Percentiles rank a stretch among this genome's conserved stretches.
These are phyloP conservation scores for Spea bombifrons DNA, from an alignment of 2,113 vertebrate genomes.

Conservation along the genomic window DNA sequence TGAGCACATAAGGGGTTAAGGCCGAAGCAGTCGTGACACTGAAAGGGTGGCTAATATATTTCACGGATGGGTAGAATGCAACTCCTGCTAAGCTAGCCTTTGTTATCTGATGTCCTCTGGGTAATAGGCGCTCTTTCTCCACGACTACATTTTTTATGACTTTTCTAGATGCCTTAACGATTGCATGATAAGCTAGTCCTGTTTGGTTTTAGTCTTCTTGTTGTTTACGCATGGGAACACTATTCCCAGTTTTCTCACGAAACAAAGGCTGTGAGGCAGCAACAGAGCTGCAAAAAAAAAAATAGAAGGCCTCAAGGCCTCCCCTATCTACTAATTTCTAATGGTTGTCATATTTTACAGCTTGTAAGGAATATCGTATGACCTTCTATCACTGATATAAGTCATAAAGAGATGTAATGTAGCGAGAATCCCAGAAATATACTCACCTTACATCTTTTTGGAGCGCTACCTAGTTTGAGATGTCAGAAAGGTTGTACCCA, in stretches of 20 bases:
- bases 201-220: slow-evolving; percentile 82
- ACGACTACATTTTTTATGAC: slow-evolving; percentile 82
- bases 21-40: slow-evolving; percentile 67
- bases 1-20: slow-evolving; percentile 50
- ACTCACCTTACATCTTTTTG: slow-evolving; percentile 67
- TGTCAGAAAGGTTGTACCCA: slow-evolving; percentile 66
- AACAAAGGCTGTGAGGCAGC: slow-evolving; percentile 72
- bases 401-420: slow-evolving; percentile 50
- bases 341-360: slow-evolving; percentile 69
- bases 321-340: slow-evolving; percentile 62
- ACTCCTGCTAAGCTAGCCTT: slow-evolving; percentile 86
- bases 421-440: slow-evolving; percentile 65
- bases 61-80: slow-evolving; percentile 77
- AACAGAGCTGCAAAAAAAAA: slow-evolving; percentile 64
- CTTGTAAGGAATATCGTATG: slow-evolving; percentile 62
- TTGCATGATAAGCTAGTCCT: slow-evolving; percentile 98
- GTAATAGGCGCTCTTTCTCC: slow-evolving; percentile 97
- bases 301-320: slow-evolving; percentile 58
- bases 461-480: slow-evolving; percentile 70
- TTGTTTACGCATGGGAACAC: slow-evolving; percentile 86
- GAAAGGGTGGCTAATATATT: slow-evolving; percentile 75
- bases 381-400: slow-evolving; percentile 71
- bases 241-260: slow-evolving; percentile 83
- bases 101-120: slow-evolving; percentile 88
- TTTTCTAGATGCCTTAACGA: slow-evolving; percentile 99